Conservation (phyloP, 2,797 vertebrate species). For the Heterohyrax brucei region DNA sequence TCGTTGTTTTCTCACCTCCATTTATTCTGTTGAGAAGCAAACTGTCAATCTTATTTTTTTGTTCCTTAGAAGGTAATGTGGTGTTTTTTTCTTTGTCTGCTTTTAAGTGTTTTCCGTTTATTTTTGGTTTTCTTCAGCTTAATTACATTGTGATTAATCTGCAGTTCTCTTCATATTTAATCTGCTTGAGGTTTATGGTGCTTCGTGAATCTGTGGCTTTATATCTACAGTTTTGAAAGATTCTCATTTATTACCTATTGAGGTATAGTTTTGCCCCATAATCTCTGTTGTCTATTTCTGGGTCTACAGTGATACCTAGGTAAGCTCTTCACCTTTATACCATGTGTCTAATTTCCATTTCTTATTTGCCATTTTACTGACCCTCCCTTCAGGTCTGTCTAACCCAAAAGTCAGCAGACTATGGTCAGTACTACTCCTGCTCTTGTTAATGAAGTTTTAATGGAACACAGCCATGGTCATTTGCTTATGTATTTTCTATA, state of each 20-base stretch:
- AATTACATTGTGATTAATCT: neutral
- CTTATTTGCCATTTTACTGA: neutral
- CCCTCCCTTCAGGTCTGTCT: neutral
- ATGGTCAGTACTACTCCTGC: neutral
- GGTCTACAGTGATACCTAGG: neutral
- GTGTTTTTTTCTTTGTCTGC: neutral
- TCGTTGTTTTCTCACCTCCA: conserved; percentile 26
- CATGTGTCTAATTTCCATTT: neutral
- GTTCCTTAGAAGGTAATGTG: conserved; percentile 15
- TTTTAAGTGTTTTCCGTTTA: conserved; percentile 15
- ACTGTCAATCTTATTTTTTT: conserved; percentile 36
- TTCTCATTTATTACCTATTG: neutral
- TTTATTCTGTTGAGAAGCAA: conserved; percentile 45
- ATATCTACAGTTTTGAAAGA: neutral
- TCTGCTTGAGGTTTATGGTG: neutral
- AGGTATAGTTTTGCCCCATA: neutral
- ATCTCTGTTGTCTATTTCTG: neutral
- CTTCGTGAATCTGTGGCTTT: neutral
- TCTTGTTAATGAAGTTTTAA: neutral
- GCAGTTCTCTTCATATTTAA: neutral
- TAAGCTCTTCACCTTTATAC: neutral
- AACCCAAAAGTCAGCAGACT: neutral
- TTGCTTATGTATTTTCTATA: neutral
- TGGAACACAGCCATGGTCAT: neutral
- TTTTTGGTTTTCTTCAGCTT: neutral